Base-by-base conservation (phyloP, 1,140 invertebrate species). In the Melitaea cinxia region DNA sequence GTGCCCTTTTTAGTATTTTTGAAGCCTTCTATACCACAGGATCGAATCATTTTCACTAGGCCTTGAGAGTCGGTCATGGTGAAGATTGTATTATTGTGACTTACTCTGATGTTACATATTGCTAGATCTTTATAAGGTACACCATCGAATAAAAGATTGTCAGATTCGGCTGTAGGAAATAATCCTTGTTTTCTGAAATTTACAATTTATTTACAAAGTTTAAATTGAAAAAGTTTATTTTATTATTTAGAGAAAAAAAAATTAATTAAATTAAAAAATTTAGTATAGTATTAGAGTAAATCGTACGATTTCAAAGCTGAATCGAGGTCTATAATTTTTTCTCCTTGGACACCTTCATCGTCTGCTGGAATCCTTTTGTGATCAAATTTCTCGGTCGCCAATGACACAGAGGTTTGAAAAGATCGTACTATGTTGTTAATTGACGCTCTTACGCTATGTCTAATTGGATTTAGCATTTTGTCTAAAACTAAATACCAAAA, bases 1-100 rank as follows among this genome's bases (percentile, higher is more conserved):
- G 98, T 99, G 64, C 97, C 98, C 91, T 99, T 99, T 70, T 95
- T 95, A 2, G 97, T 95, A 91, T 98, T 97, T 88, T 98, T 98
- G 80, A 98, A 99, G 21, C 98, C 98, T 90, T 99, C 98, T 64
- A 95, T 93, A 14, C 97, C 96, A 93, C 96, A 95, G 4, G 96
- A 94, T 55, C 95, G 89, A 12, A 94, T 88, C 0, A 94, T 47
- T 70, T 94, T 91, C 3, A 93, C 91, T 9, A 70, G 76, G 37
- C 95, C 96, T 87, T 93, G 93, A 57, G 85, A 66, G 91, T 97
- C 93, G 1, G 95, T 95, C 7, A 97, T 65, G 26, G 92, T 91
- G 59, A 98, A 92, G 49, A 98, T 94, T 12, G 97, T 98, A 86
- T 99, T 99, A 88, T 99, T 99, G 61, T 92, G 92, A 10, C 94